Evolutionary conservation across 2,888 invertebrate genomes (phyloP).

Genomic region (Dicyrtoma fusca): DNA sequence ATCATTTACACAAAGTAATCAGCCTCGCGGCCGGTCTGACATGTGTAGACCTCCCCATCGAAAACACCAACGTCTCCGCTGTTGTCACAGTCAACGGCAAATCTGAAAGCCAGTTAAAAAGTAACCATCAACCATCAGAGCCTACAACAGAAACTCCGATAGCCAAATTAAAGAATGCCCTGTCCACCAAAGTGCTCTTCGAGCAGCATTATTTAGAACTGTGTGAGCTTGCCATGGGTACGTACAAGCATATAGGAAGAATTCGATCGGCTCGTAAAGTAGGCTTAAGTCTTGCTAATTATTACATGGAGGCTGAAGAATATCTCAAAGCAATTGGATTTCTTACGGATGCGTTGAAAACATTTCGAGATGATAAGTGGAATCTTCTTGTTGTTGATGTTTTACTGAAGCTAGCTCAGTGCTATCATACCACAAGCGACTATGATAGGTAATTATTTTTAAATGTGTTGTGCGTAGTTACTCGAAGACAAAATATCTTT

Average conservation of each 20-base stretch:
- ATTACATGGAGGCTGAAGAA: constrained; percentile 83
- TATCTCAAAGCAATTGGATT: constrained; percentile 88
- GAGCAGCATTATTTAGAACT: constrained; percentile 89
- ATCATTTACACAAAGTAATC: constrained; percentile 87
- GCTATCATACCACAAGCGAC: constrained; percentile 82
- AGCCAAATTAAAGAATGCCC: constrained; percentile 83
- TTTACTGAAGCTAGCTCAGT: constrained; percentile 79
- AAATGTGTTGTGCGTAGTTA: constrained; percentile 1
- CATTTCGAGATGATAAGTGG: constrained; percentile 89
- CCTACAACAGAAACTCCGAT: constrained; percentile 66
- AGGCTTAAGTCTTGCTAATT: constrained; percentile 84
- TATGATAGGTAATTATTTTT: constrained; percentile 66
- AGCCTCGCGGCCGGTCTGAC: constrained; percentile 83
- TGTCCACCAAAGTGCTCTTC: constrained; percentile 86
- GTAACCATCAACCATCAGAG: constrained; percentile 21
- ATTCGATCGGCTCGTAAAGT: constrained; percentile 73
- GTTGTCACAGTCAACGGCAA: constrained; percentile 29
- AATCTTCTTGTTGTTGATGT: constrained; percentile 78
- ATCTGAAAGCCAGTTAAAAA: constrained; percentile 16
- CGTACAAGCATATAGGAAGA: constrained; percentile 89
- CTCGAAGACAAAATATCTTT: too few relatives aligned
- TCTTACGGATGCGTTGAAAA: constrained; percentile 80
- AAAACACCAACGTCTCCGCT: constrained; percentile 37
- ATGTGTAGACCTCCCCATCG: constrained; percentile 36
- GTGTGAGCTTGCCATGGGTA: constrained; percentile 93